Evolutionary conservation across 2,888 invertebrate genomes (phyloP).

Genomic region (Nebria brevicollis): DNA sequence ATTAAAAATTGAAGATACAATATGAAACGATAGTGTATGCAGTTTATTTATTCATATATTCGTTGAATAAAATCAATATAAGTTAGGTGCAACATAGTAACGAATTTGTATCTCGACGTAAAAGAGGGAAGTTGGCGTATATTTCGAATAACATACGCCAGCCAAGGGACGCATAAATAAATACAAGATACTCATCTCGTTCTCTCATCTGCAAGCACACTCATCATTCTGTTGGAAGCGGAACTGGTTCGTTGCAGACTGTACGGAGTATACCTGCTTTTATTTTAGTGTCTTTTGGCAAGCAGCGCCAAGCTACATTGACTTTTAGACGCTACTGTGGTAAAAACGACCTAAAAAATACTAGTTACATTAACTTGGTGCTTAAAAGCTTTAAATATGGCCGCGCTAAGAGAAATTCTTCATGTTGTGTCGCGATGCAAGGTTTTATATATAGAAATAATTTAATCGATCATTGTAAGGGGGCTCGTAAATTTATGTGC

Average conservation of each 20-base stretch:
- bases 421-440: background rate
- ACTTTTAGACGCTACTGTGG: too few species aligned
- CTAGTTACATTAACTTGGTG: background rate
- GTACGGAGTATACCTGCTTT: background rate
- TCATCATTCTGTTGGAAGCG: background rate
- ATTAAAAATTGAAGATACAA: background rate
- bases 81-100: conserved; percentile 23
- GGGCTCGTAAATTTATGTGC: too few species aligned
- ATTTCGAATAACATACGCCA: conserved; percentile 33
- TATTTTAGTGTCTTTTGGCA: background rate
- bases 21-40: conserved; percentile 4
- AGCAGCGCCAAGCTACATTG: background rate
- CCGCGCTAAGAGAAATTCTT: background rate
- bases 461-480: too few species aligned
- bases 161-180: conserved; percentile 41
- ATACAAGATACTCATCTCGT: conserved; percentile 28
- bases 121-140: conserved; percentile 34
- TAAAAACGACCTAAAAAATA: background rate
- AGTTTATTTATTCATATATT: conserved; percentile 38
- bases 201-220: conserved; percentile 2
- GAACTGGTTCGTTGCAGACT: background rate
- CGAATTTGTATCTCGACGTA: conserved; percentile 42
- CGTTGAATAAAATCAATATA: conserved; percentile 30
- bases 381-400: background rate
- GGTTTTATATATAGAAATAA: background rate